A percentile compares a stretch with the other conserved stretches of the same genome.
phyloP scores from a whole-genome alignment of 2,888 invertebrate genomes.

The Chirona hameri region DNA sequence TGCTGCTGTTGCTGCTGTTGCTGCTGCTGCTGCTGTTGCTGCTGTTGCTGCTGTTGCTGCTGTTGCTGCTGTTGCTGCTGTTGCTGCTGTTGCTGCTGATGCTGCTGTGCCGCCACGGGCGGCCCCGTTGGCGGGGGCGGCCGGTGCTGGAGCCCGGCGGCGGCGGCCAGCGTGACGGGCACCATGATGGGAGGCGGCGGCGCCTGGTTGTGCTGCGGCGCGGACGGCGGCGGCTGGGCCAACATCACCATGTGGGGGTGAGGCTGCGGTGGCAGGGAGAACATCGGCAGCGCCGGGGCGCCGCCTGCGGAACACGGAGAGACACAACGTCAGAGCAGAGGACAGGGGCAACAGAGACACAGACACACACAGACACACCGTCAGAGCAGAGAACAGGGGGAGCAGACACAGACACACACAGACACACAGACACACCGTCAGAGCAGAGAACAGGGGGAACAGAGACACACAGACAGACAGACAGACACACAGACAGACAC shows the following conservation, averaged over 20 bases:
- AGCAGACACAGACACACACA: too few species aligned
- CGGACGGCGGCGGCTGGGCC: conserved; percentile 48
- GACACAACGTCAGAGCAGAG: too few species aligned
- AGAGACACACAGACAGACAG: too few species aligned
- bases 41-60: conserved; percentile 33
- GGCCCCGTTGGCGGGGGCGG: conserved; percentile 41
- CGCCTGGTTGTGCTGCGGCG: conserved; percentile 48
- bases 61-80: conserved; percentile 33
- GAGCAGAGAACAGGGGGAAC: too few species aligned
- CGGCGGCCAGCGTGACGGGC: conserved; percentile 38
- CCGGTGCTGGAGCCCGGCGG: conserved; percentile 42
- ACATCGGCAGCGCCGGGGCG: conserved; percentile 42
- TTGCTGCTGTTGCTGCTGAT: conserved; percentile 33
- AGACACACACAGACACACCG: too few species aligned
- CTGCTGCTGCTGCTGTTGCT: too few species aligned
- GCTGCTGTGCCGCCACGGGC: background rate
- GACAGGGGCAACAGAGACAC: background rate
- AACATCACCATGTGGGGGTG: conserved; percentile 46
- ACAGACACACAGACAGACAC: too few species aligned
- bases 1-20: conserved; percentile 41
- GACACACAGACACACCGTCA: too few species aligned
- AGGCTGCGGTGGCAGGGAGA: conserved; percentile 38
- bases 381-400: too few species aligned
- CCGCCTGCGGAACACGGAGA: conserved; percentile 40
- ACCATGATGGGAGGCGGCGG: conserved; percentile 51